These are phyloP conservation scores for Cacoxenus indagator DNA, from an alignment of 2,888 invertebrate genomes.

Conservation along the genomic window DNA sequence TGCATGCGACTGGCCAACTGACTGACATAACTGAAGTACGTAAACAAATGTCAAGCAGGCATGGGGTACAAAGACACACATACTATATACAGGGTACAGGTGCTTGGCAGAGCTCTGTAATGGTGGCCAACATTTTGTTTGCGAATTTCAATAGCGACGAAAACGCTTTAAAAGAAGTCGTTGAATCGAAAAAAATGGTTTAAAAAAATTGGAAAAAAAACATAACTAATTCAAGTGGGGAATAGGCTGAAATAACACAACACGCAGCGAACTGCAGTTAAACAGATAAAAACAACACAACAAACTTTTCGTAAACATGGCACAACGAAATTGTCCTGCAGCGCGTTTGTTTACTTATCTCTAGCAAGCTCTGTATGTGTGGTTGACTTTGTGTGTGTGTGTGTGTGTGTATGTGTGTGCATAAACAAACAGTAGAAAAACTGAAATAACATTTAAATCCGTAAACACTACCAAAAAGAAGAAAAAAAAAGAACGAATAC, in stretches of 20 bases:
- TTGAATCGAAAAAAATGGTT: too few species aligned
- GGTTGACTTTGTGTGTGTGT: not conserved
- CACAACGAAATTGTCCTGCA: too few species aligned
- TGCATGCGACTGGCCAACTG: constrained; percentile 49
- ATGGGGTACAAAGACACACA: constrained; percentile 30
- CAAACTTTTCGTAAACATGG: too few species aligned
- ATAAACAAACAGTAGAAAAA: not conserved
- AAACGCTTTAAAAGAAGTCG: too few species aligned
- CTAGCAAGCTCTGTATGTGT: not conserved
- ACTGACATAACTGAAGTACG: constrained; percentile 52
- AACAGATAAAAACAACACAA: too few species aligned
- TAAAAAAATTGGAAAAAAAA: too few species aligned
- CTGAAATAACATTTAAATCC: constrained; percentile 7
- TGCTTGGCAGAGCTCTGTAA: not conserved
- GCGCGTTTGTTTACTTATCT: not conserved
- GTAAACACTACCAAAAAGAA: constrained; percentile 2
- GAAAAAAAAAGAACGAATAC: too few species aligned
- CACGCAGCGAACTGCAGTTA: too few species aligned
- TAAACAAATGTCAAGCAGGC: constrained; percentile 66
- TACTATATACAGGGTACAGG: constrained; percentile 2
- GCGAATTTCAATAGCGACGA: too few species aligned
- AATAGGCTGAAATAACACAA: too few species aligned
- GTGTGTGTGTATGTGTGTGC: not conserved
- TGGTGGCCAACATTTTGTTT: too few species aligned
- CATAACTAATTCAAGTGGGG: too few species aligned